Base-by-base conservation (phyloP, 2,113 vertebrate species). In the Psephotus haematonotus region DNA sequence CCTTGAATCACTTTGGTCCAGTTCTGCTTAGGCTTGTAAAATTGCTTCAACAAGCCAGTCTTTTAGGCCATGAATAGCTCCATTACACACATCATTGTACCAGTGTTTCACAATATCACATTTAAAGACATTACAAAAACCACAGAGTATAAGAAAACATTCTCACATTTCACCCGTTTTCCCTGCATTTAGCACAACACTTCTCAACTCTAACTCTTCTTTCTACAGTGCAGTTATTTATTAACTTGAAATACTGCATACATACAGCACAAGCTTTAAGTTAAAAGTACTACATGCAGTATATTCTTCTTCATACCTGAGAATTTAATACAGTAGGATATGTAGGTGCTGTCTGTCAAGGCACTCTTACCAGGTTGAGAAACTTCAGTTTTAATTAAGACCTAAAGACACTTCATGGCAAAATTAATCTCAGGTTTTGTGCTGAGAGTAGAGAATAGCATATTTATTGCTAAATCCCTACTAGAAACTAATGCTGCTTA, bases 341-440 rank as follows among this genome's bases (percentile, higher is more conserved):
- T 35, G 17, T 28, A 70, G 37, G 23, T 60, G 64, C 22, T 82
- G 23, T 83, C 76, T 94, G n/a, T 25, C 46, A 1, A 3, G 43
- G 23, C 10, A 71, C 25, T 86, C 29, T 20, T 57, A 88, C 29
- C 10, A 86, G 20, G 31, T 92, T 69, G n/a, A 76, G n/a, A 46
- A 84, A 91, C 59, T 92, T 79, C 47, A 84, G 13, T 68, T 96
- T 87, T 93, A 91, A 96, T 94, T 95, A 84, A 9, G 11, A 84
- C 44, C 28, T 41, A 79, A 93, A 64, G 64, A 82, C 55, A 79
- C 81, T 89, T 91, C 83, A 82, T 22, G 79, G 65, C 17, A 92
- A 96, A 96, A 86, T 76, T 94, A 90, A 95, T 86, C 86, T 69
- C 41, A 62, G 62, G 37, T 70, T 93, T 70, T 94, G 44, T 64